Percentiles rank a stretch among this genome's conserved stretches.
Conservation (phyloP, 2,888 invertebrate species). For the Dinocampus coccinellae region DNA sequence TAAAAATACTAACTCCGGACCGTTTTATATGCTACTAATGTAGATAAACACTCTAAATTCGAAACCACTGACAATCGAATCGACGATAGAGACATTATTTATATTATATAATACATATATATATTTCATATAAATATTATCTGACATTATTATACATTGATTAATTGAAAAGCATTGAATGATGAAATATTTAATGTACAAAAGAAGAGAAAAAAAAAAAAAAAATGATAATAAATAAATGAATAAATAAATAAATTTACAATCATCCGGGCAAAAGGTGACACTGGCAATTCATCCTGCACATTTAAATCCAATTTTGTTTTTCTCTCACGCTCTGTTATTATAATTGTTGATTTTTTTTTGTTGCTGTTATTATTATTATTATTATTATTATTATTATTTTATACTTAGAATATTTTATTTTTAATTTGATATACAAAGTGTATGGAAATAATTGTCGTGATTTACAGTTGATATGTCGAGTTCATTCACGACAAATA, state of each 20-base stretch:
- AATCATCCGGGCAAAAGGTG: conserved; percentile 37
- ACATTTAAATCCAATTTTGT: neutral
- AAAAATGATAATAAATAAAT: neutral
- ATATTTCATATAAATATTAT: no score
- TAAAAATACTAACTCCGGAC: conserved; percentile 46
- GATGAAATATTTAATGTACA: no score
- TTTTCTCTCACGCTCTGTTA: conserved; percentile 33
- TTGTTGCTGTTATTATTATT: conserved; percentile 24
- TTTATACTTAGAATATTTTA: no score
- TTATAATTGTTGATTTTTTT: conserved; percentile 31
- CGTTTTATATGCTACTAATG: conserved; percentile 53
- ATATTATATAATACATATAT: no score
- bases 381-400: no score
- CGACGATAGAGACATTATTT: conserved; percentile 14
- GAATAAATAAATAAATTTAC: neutral
- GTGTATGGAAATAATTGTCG: no score
- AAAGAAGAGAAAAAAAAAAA: neutral
- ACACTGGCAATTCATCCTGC: neutral
- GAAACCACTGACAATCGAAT: conserved; percentile 52
- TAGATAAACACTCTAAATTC: conserved; percentile 67
- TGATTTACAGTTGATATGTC: no score
- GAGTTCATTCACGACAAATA: no score
- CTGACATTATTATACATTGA: neutral
- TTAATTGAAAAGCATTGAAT: neutral
- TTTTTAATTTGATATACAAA: no score